Percentiles rank a stretch among this genome's conserved stretches.
Conservation (phyloP, 2,888 invertebrate genomes). For the Eustalomyia histrio region DNA sequence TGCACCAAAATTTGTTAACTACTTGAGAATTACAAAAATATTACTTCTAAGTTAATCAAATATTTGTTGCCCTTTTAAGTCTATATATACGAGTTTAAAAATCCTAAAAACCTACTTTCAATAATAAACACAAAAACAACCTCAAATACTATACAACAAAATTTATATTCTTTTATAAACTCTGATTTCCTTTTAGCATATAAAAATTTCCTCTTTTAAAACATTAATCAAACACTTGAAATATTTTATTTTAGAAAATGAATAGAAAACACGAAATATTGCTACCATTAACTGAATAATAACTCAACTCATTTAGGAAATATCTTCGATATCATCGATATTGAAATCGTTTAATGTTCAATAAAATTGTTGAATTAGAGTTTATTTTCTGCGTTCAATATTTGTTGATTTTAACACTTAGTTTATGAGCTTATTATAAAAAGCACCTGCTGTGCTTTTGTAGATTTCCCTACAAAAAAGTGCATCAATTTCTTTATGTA, state of each 20-base stretch:
- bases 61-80: no score
- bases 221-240: constrained; percentile 56
- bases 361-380: constrained; percentile 16
- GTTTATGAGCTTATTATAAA: constrained; percentile 57
- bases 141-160: background rate
- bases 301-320: constrained; percentile 30
- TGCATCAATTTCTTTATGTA: background rate
- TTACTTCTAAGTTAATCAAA: no score
- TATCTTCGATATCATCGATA: constrained; percentile 23
- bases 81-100: no score
- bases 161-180: background rate
- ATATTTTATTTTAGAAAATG: background rate
- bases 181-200: constrained; percentile 35
- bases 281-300: constrained; percentile 36
- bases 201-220: constrained; percentile 15
- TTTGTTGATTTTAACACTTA: constrained; percentile 52
- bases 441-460: constrained; percentile 62
- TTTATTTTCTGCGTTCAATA: constrained; percentile 15
- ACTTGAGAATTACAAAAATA: background rate
- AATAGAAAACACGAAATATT: constrained; percentile 30
- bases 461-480: constrained; percentile 14
- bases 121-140: no score
- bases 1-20: background rate
- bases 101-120: no score
- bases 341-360: constrained; percentile 9